Conservation (phyloP, 2,797 vertebrate genomes). For the Megaceryle alcyon region DNA sequence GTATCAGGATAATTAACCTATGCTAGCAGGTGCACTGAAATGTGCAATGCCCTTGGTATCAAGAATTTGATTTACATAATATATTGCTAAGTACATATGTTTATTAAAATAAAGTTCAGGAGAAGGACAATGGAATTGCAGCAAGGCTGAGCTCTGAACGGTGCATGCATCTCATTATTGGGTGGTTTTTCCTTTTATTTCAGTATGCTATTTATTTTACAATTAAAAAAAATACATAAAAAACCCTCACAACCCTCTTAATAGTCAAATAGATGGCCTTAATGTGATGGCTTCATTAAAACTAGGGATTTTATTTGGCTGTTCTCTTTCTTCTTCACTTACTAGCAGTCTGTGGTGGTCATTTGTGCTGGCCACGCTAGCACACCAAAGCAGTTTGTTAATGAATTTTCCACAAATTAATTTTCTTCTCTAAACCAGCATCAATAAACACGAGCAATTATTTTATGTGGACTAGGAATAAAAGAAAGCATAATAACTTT, state of each 20-base stretch:
- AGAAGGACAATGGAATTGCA: background rate
- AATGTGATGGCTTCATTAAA: slow-evolving; percentile 13
- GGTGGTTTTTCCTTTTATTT: background rate
- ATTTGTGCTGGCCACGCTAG: slow-evolving; percentile 73
- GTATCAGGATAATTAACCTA: slow-evolving; percentile 12
- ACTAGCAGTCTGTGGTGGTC: slow-evolving; percentile 52
- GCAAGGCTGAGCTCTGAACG: background rate
- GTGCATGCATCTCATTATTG: background rate
- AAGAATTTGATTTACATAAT: slow-evolving; percentile 7
- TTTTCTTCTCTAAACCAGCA: slow-evolving; percentile 79
- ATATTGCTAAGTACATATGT: background rate
- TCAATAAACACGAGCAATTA: slow-evolving; percentile 80
- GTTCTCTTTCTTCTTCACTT: background rate
- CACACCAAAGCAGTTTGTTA: slow-evolving; percentile 81
- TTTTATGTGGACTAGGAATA: background rate
- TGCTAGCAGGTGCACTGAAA: background rate
- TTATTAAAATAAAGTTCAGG: background rate
- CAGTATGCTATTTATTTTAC: background rate
- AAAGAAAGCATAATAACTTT: slow-evolving; percentile 74
- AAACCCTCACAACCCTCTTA: background rate
- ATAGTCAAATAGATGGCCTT: background rate
- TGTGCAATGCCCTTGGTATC: background rate
- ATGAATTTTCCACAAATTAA: slow-evolving; percentile 84
- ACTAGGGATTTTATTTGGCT: slow-evolving; percentile 11
- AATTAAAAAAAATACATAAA: background rate